Evolutionary conservation across 2,888 invertebrate species (phyloP).

Genomic region (Smittia sp.): DNA sequence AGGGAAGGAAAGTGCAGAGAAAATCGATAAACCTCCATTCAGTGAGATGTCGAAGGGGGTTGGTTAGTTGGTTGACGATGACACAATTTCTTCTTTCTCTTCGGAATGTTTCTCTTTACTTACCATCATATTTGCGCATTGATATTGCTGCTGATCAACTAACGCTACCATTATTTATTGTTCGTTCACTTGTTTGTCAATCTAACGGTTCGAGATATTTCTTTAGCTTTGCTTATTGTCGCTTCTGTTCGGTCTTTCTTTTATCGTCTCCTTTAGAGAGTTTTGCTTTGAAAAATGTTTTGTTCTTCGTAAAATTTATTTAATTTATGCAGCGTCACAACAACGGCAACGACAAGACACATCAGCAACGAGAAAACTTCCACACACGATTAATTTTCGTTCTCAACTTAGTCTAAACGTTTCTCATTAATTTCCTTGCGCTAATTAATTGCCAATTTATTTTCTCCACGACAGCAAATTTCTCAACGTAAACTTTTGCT

Average conservation of each 20-base stretch:
- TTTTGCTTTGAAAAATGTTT: too few relatives aligned
- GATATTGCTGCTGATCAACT: slow-evolving; percentile 6
- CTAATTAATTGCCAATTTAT: slow-evolving; percentile 4
- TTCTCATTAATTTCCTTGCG: background rate
- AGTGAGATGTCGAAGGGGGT: background rate
- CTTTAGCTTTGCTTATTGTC: too few relatives aligned
- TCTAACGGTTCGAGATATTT: too few relatives aligned
- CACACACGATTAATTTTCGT: background rate
- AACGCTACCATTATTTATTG: background rate
- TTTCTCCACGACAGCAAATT: background rate
- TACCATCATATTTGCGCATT: slow-evolving; percentile 11
- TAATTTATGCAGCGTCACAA: background rate
- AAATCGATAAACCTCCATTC: background rate
- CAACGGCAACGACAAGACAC: background rate
- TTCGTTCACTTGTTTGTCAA: background rate
- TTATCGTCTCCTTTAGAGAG: too few relatives aligned
- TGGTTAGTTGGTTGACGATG: background rate
- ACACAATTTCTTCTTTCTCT: too few relatives aligned
- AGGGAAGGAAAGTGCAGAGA: background rate
- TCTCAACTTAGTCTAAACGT: background rate
- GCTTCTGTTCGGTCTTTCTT: too few relatives aligned
- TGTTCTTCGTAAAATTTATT: background rate
- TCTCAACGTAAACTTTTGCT: background rate
- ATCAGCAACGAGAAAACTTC: background rate
- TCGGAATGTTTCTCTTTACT: background rate